Evolutionary conservation across 2,797 vertebrate species (phyloP), one percentile per base, ranked within the genome.

Genomic region (Cetoscarus ocellatus): DNA sequence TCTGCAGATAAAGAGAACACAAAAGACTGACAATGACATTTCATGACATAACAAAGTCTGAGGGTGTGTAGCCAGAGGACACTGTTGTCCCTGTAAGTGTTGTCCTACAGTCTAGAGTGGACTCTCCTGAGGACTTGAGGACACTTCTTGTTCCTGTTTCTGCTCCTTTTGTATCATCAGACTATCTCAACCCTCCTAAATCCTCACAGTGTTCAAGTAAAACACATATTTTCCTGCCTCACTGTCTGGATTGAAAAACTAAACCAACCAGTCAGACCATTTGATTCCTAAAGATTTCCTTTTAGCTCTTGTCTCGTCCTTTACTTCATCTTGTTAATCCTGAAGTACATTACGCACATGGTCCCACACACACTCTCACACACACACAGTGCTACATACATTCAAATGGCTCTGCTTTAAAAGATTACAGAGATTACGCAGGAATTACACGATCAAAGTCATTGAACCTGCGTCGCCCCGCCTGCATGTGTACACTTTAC

Each of bases 361-460:
- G 17, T 72, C 72, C 45, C 74, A 73, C 73, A 38, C 44, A 54
- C 73, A 54, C 15, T 38, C 61, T 12, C 71, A 57, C 53, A 40
- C 42, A 48, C 59, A 13, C 70, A 60, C 54, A 42, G 52, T 42
- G 44, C 79, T 90, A 84, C 86, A 92, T 87, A 82, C 86, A 92
- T 90, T 90, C 90, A 92, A 89, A 91, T 80, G 73, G 90, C 87
- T 81, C 73, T 90, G 83, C 87, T 93, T 94, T 91, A 92, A 90
- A 86, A 93, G 94, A 94, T 95, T 94, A 95, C 92, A 90, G 93
- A 93, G 93, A 95, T 95, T 94, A 95, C 90, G 66, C 88, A 84
- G 91, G 93, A 93, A 94, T 95, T 95, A 95, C 91, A 87, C 69
- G 91, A 95, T 95, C 93, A 95, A 95, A 94, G 93, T 83, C 87